These are phyloP conservation scores for human (Homo sapiens) DNA, from an alignment of 2,113 vertebrate genomes.

Conservation along the genomic window DNA sequence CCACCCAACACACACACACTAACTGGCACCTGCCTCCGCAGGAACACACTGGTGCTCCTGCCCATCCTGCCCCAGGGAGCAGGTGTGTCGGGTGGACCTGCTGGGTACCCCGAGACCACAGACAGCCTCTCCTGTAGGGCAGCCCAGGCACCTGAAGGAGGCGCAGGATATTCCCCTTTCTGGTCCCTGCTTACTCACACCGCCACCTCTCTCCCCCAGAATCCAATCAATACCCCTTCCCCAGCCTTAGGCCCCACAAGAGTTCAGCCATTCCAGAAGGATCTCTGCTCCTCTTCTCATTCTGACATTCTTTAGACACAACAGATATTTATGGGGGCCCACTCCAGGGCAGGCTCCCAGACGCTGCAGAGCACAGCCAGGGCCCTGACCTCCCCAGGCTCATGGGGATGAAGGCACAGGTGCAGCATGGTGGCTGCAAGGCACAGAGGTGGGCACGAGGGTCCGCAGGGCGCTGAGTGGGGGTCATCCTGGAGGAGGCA, in stretches of 20 bases:
- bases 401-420: not conserved
- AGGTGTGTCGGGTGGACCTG: not conserved
- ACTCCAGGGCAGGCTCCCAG: not conserved
- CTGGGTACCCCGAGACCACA: not conserved
- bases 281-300: not conserved
- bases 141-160: not conserved
- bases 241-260: not conserved
- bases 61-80: not conserved
- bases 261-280: not conserved
- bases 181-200: not conserved
- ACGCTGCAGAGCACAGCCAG: not conserved
- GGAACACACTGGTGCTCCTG: not conserved
- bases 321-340: not conserved
- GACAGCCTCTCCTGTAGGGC: not conserved
- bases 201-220: not conserved
- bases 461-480: accelerated
- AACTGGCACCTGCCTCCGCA: not conserved
- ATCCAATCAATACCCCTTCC: not conserved
- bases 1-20: not conserved
- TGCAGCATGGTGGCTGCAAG: not conserved
- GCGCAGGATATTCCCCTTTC: not conserved
- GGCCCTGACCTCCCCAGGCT: not conserved
- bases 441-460: not conserved
- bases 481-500: not conserved
- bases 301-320: not conserved